These are phyloP conservation scores for Drosophila albomicans DNA, from an alignment of 1,140 invertebrate genomes.

Conservation along the genomic window DNA sequence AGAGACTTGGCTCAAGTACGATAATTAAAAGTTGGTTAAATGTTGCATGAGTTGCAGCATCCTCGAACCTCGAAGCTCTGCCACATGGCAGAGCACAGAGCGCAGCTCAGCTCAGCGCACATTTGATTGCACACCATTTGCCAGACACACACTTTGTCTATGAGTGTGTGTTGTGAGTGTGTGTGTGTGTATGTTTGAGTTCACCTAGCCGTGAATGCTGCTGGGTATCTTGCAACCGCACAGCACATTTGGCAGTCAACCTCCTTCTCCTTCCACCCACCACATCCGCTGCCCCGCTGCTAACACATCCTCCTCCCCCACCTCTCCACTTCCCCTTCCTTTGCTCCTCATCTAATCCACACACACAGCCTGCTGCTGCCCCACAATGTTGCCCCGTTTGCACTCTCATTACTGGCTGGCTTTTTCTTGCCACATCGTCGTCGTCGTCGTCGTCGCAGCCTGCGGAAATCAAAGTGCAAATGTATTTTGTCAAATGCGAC, in stretches of 20 bases:
- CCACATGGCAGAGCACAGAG: constrained; percentile 27
- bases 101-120: constrained; percentile 28
- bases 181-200: constrained; percentile 9
- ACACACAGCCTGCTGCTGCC: neutral
- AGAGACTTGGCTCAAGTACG: constrained; percentile 62
- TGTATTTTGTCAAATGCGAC: constrained; percentile 71
- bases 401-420: constrained; percentile 34
- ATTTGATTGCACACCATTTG: constrained; percentile 81
- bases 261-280: constrained; percentile 9
- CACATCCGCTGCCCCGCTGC: neutral
- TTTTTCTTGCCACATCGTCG: constrained; percentile 30
- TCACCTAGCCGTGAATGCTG: constrained; percentile 38
- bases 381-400: neutral
- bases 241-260: constrained; percentile 33
- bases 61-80: constrained; percentile 60
- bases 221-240: constrained; percentile 34
- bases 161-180: constrained; percentile 7
- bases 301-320: neutral
- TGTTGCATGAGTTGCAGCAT: constrained; percentile 78
- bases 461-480: constrained; percentile 74
- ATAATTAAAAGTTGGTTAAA: constrained; percentile 83
- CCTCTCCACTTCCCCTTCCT: neutral
- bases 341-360: neutral
- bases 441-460: neutral
- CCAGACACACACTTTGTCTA: constrained; percentile 28